These are phyloP conservation scores for Garra rufa DNA, from an alignment of 2,113 vertebrate genomes.

Conservation along the genomic window DNA sequence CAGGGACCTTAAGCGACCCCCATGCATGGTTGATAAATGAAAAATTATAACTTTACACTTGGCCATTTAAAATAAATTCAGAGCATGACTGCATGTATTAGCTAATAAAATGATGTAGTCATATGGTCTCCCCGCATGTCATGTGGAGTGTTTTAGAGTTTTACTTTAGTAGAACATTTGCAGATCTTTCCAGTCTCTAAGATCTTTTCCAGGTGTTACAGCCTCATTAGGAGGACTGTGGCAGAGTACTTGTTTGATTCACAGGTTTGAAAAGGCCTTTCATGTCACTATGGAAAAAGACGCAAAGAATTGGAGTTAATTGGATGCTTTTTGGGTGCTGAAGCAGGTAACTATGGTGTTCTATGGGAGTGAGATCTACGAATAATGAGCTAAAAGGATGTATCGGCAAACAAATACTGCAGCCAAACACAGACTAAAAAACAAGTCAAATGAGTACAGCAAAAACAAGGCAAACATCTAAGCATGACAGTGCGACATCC, in stretches of 20 bases:
- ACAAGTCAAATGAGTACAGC: not conserved
- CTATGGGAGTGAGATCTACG: not conserved
- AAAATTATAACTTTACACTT: not conserved
- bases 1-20: not conserved
- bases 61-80: not conserved
- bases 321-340: constrained; percentile 29
- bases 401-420: constrained; percentile 19
- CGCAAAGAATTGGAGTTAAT: constrained; percentile 23
- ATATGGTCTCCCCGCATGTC: not conserved
- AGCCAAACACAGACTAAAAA: not conserved
- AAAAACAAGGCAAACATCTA: not conserved
- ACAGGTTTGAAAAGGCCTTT: constrained; percentile 40
- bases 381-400: constrained; percentile 22
- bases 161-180: constrained; percentile 32
- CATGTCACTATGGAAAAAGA: constrained; percentile 35
- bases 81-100: not conserved
- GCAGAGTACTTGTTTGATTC: constrained; percentile 42
- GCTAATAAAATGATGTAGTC: not conserved
- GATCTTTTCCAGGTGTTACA: constrained; percentile 35
- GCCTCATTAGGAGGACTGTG: constrained; percentile 45
- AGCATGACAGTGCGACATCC: constrained; percentile 11
- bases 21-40: not conserved
- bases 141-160: constrained; percentile 8
- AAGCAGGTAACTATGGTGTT: constrained; percentile 28
- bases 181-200: constrained; percentile 29